Conservation (phyloP, 2,797 vertebrate species). For the Alectoris magna region DNA sequence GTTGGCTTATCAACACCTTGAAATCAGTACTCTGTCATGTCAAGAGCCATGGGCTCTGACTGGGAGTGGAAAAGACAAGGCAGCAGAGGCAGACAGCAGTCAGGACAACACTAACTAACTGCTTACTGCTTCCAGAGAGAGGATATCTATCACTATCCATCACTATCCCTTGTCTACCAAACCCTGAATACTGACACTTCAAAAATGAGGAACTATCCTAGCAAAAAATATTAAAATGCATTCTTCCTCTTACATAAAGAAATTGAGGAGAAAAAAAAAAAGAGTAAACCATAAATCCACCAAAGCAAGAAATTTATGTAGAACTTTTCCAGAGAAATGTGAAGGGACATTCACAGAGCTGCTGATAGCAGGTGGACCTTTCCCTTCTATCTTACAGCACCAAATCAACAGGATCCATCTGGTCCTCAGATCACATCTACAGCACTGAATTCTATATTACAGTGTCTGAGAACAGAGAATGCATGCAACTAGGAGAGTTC, state of each 20-base stretch:
- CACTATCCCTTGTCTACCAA: neutral
- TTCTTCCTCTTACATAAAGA: neutral
- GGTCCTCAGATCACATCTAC: neutral
- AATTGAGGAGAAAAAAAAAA: neutral
- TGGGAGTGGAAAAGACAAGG: neutral
- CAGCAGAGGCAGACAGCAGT: neutral
- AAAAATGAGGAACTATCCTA: neutral
- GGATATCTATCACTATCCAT: too few species aligned
- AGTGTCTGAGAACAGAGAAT: neutral
- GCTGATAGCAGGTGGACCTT: neutral
- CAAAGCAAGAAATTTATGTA: neutral
- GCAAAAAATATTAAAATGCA: neutral
- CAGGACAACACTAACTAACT: rapidly evolving
- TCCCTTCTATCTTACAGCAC: neutral
- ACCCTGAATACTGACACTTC: neutral
- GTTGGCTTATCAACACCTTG: neutral
- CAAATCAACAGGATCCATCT: neutral
- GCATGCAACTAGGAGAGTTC: neutral
- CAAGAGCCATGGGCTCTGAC: rapidly evolving
- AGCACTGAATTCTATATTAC: neutral
- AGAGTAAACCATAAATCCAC: neutral
- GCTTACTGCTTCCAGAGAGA: neutral
- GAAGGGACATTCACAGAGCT: neutral
- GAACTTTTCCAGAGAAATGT: neutral
- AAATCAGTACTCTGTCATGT: neutral